Base-by-base conservation (phyloP, 2,797 vertebrate genomes). In the Squalus acanthias region DNA sequence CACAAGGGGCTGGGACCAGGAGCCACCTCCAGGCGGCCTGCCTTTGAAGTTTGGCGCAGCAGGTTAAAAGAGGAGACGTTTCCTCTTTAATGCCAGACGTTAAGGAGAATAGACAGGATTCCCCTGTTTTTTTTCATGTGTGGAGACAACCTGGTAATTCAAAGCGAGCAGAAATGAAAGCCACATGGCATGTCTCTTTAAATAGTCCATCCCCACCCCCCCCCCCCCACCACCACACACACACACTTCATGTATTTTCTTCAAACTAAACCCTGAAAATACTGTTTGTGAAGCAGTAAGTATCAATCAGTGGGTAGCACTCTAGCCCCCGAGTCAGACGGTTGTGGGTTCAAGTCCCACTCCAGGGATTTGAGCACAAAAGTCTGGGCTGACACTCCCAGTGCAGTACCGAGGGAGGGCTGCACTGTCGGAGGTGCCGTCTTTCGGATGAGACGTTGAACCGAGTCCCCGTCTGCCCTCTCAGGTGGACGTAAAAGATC, bases 111-210 rank as follows among this genome's bases (percentile, higher is more conserved):
- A 57, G 94, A 95, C 94, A 95, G 60, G 89, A 95, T 57, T 39
- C 70, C 94, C 15, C 39, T 53, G n/a, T 46, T 60, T 24, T 46
- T 20, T 20, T 22, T 24, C 65, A 29, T 95, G 67, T 74, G 9
- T 33, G 70, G 70, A 95, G 50, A 95, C 94, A 95, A 95, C 70
- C 94, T 57, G 69, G 26, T 57, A 33, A 74, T 74, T 57, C 69
- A 74, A 95, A 74, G 70, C 50, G 2, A 57, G 69, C 69, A 95
- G 94, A 76, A 95, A 74, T 74, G 69, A 95, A 95, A 72, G 69
- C 94, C 94, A 95, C 94, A 95, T 95, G 94, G 46, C 53, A 57
- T 72, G 69, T 95, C 94, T 95, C 65, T 95, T 76, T 72, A 53
- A 74, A 29, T 74, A 15, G 26, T 53, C 67, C 93, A 50, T n/a